Base-by-base conservation (phyloP, 2,888 invertebrate genomes). In the Eristalis pertinax region DNA sequence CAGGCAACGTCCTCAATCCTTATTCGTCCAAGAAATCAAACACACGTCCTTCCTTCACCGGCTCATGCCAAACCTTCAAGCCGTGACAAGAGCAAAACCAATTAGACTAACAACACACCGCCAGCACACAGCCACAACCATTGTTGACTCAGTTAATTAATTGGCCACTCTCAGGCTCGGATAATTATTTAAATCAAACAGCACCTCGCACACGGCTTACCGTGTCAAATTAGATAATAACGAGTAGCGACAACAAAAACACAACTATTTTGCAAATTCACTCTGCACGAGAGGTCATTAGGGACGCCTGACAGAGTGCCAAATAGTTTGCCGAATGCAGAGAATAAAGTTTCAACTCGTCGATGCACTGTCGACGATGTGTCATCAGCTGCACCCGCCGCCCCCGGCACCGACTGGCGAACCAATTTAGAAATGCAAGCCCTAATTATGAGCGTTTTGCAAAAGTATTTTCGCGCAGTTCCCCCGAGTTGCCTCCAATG, bases 151-250 rank as follows among this genome's bases (percentile, higher is more conserved):
- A 72, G 64, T 70, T 41, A 70, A 72, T 78, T 78, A 70, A 78
- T 72, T 72, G 69, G 38, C 35, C 50, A 68, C 58, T 62, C 4
- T n/a, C 32, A 10, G 11, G 24, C 60, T 15, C 58, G 60, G 43
- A 64, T 68, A 80, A 80, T 68, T 74, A 80, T 80, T 80, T 68
- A 80, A 74, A 62, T 38, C 60, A 74, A 80, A 78, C 58, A 78
- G 24, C 67, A 74, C 80, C 73, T 73, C 73, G 68, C 68, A 26
- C 62, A 62, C 62, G 68, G 64, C 56, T 65, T 64, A 72, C 64
- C 8, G 22, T 32, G 32, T 72, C 41, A 29, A 78, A 72, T 78
- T 64, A 64, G 64, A 65, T 58, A 78, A 72, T 43, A 62, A 67
- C 60, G 80, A 67, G 7, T 26, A 32, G 7, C 32, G 7, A 32